Evolutionary conservation across 2,797 vertebrate species (phyloP), one percentile per base, ranked within the genome.

Genomic region (Sebastiscus albofasciatus): DNA sequence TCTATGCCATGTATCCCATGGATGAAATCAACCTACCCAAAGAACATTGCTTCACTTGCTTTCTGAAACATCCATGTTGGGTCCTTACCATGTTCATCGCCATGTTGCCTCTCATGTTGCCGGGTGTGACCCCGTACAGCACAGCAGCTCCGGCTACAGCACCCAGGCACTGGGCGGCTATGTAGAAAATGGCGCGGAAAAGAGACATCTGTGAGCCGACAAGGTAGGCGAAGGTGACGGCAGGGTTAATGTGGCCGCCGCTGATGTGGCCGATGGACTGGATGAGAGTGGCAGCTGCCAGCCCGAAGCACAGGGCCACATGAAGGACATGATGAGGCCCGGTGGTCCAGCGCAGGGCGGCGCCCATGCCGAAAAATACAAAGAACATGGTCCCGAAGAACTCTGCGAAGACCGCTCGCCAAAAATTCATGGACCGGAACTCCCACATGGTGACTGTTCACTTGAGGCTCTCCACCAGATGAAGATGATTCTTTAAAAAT

Each of bases 381-480:
- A 98, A 99, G 92, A 99, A 97, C 95, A 99, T 96, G 90, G 97
- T 98, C 91, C 97, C 98, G 82, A 98, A 97, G 93, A 99, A 98
- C 93, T 99, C 97, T 1, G 98, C 98, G 42, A 98, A 97, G 84
- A 99, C 94, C 20, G 97, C 98, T 95, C 98, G 97, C 98, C 98
- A 99, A 88, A 99, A 99, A 94, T 97, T 96, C 96, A 97, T 95
- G 29, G 97, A 98, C 58, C 97, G 95, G 86, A 99, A 96, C 95
- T 99, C 98, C 98, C 97, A 98, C 98, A 99, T 98, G 93, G 81
- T 95, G 92, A 92, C 91, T 46, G 86, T 82, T 88, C 67, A 56
- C 67, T 59, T 81, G 81, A 87, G 74, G 70, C 36, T 89, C 69
- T 72, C 86, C 83, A 81, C 83, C 82, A 72, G 81, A 80, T 66